Evolutionary conservation across 2,797 vertebrate species (phyloP), one percentile per base, ranked within the genome.

Genomic region (Pempheris klunzingeri): DNA sequence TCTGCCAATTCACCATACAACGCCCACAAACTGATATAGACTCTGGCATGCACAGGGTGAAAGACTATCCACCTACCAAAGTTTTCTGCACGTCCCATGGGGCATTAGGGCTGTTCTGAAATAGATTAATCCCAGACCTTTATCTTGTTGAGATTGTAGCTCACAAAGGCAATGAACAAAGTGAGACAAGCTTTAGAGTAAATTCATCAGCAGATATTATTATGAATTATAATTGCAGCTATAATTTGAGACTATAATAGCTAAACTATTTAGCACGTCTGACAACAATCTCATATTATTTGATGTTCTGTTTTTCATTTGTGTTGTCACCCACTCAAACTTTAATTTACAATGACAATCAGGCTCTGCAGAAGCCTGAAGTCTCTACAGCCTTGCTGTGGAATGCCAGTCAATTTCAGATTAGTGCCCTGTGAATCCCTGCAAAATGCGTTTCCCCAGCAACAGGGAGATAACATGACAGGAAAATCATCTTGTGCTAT

Each of bases 391-490:
- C 39, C 46, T 81, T 72, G 70, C 66, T 70, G 50, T 78, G 82
- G 70, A 78, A 88, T 74, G 66, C 49, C 58, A 84, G 63, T 84
- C 86, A 90, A 86, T 89, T 91, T 90, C 57, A 85, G 80, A 88
- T 84, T 73, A 82, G 58, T 77, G 70, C 77, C 72, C 46, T 55
- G 81, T 60, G 72, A 91, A 87, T 81, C 66, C 74, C 81, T 32
- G 55, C 61, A 75, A 83, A 89, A 76, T 79, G 65, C 7, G 71
- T 84, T 89, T 81, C 80, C 88, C 74, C 78, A 87, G 83, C 79
- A 90, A 87, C 85, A 47, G 72, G 20, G 66, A 82, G 84, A 88
- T 86, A 86, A 92, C 78, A 86, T 90, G 85, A 89, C 83, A 80
- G 71, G 63, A 68, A 88, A 90, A 88, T 86, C 49, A 82, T 88